These are phyloP conservation scores for Spodoptera frugiperda DNA, from an alignment of 1,140 invertebrate species.

Conservation along the genomic window DNA sequence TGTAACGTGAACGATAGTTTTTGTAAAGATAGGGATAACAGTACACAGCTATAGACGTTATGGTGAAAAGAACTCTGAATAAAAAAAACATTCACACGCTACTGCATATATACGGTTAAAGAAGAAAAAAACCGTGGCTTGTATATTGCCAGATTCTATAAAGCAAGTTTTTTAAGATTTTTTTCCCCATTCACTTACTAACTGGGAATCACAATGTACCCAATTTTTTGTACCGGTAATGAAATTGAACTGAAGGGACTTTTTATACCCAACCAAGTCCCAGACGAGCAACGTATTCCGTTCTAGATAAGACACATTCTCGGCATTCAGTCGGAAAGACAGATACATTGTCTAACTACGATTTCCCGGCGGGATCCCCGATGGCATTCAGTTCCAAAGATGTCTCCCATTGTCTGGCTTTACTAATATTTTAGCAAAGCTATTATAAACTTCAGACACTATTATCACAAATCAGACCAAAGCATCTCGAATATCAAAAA, in stretches of 20 bases:
- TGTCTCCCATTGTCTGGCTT: conserved; percentile 44
- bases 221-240: background rate
- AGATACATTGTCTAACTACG: conserved; percentile 50
- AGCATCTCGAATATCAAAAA: background rate
- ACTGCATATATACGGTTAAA: too few relatives aligned
- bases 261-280: background rate
- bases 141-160: background rate
- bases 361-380: conserved; percentile 51
- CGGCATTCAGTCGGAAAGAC: conserved; percentile 37
- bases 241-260: background rate
- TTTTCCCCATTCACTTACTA: conserved; percentile 1
- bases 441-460: conserved; percentile 23
- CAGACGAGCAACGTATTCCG: conserved; percentile 13
- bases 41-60: too few relatives aligned
- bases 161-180: background rate
- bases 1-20: too few relatives aligned
- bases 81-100: too few relatives aligned
- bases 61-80: too few relatives aligned
- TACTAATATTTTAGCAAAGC: conserved; percentile 22
- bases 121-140: background rate
- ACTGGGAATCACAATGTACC: background rate
- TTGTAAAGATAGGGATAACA: too few relatives aligned
- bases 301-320: conserved; percentile 43
- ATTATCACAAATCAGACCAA: conserved; percentile 29
- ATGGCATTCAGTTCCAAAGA: conserved; percentile 55